Base-by-base conservation (phyloP, 37 sponge, comb jelly and placozoan species). In the Geodia barretti region DNA sequence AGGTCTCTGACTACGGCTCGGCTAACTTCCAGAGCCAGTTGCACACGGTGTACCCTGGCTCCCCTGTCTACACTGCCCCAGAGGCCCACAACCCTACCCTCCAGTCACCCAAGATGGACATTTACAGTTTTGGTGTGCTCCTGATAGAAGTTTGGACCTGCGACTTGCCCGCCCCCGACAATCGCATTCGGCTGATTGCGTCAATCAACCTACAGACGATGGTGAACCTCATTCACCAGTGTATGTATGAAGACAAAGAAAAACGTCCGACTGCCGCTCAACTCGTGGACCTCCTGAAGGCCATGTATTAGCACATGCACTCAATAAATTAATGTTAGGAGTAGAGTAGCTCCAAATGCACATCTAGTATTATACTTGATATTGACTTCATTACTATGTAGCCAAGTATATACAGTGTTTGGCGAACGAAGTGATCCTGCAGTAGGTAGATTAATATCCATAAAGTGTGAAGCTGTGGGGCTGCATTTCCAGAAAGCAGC, bases 1-100 rank as follows among this genome's bases (percentile, higher is more conserved):
- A 92, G 60, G 69, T 92, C 21, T 78, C 88, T 33, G 89, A 88
- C 64, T 92, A 79, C 67, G 89, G 89, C 29, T 85, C 93, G 2
- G 86, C 76, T 63, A 88, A 92, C 75, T 68, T 88, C 1, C 76
- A 31, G 39, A 9, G 62, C 5, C 28, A 17, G 62, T 32, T 83
- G 21, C 17, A 60, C 11, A 71, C 73, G 33, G 74, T 35, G 5
- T 31, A 40, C 39, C 70, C 73, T 19, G 64, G 74, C 2, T 29
- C 20, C 20, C 68, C 77, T 0, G 41, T 54, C 0, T 84, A 76
- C 67, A 71, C 77, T 2, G 77, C 85, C 19, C 85, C 85, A 69
- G 85, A 84, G 54, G 70, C 71, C n/a, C 26, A 36, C 2, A 37
- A 41, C 28, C 77, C 85, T 35, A 41, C 68, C 25, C 72, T 61